Evolutionary conservation across 2,888 invertebrate genomes (phyloP).

Genomic region (Phaonia tiefii): DNA sequence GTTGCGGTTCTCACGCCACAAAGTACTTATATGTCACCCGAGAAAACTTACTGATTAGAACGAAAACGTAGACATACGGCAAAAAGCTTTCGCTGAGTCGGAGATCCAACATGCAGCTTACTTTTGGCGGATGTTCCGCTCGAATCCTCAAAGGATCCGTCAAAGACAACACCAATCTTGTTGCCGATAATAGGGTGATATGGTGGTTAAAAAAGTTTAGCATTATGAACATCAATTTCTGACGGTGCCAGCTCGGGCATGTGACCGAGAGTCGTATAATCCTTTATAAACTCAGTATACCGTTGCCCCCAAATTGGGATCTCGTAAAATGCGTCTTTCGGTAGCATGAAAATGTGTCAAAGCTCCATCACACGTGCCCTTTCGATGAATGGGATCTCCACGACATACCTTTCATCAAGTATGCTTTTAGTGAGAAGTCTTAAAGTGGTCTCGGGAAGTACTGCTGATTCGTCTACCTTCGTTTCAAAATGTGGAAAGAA

Average conservation of each 20-base stretch:
- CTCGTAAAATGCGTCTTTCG: too few species aligned
- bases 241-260: neutral
- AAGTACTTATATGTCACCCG: conserved; percentile 39
- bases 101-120: conserved; percentile 26
- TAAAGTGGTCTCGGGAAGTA: conserved; percentile 24
- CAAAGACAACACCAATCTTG: too few species aligned
- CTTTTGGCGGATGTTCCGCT: conserved; percentile 23
- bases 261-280: conserved; percentile 17
- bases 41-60: conserved; percentile 34
- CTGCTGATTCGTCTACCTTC: neutral
- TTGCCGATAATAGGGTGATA: conserved; percentile 49
- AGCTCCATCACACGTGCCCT: neutral
- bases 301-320: conserved; percentile 9
- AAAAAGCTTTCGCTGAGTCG: conserved; percentile 44
- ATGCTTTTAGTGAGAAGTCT: conserved; percentile 6
- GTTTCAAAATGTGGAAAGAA: neutral
- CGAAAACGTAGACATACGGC: too few species aligned
- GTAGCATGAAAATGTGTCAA: conserved; percentile 26
- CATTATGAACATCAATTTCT: neutral
- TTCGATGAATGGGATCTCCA: conserved; percentile 41
- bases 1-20: conserved; percentile 26
- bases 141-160: conserved; percentile 31
- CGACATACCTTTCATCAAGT: too few species aligned
- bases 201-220: conserved; percentile 45
- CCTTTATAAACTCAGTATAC: conserved; percentile 20